Evolutionary conservation across 2,888 invertebrate species (phyloP).

Genomic region (Campoplex capitator): DNA sequence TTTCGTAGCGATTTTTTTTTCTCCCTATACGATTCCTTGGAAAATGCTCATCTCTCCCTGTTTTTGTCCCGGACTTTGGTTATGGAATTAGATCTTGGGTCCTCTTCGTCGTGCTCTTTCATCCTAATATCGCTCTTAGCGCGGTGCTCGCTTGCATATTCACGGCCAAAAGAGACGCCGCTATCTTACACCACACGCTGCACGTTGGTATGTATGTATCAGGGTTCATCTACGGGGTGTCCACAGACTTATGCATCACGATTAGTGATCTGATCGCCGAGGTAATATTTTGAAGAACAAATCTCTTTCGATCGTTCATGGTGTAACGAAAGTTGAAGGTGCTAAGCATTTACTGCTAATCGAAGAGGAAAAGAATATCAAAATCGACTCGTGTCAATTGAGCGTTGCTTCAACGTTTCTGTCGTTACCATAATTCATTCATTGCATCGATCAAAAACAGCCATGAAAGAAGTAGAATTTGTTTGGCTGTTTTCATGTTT

Average conservation of each 20-base stretch:
- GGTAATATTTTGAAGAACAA: not conserved
- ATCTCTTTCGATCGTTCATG: not conserved
- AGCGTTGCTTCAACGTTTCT: not conserved
- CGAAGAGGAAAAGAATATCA: too few relatives aligned
- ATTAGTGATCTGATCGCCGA: not conserved
- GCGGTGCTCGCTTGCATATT: conserved; percentile 58
- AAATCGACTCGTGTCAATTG: too few relatives aligned
- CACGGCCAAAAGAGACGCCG: conserved; percentile 47
- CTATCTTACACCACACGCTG: conserved; percentile 23
- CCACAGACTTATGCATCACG: not conserved
- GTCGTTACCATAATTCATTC: not conserved
- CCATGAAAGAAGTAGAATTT: not conserved
- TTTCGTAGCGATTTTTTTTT: not conserved
- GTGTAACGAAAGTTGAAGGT: too few relatives aligned
- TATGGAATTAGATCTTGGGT: conserved; percentile 52
- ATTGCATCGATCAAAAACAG: not conserved
- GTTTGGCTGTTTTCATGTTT: not conserved
- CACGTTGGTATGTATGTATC: not conserved
- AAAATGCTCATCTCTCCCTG: not conserved
- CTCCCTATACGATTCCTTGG: not conserved
- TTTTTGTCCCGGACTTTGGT: conserved; percentile 14
- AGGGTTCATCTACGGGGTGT: not conserved
- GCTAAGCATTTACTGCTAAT: too few relatives aligned
- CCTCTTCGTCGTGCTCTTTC: conserved; percentile 20
- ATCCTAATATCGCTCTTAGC: conserved; percentile 25